Base-by-base conservation (phyloP, 2,113 vertebrate genomes). In the Clarias gariepinus region DNA sequence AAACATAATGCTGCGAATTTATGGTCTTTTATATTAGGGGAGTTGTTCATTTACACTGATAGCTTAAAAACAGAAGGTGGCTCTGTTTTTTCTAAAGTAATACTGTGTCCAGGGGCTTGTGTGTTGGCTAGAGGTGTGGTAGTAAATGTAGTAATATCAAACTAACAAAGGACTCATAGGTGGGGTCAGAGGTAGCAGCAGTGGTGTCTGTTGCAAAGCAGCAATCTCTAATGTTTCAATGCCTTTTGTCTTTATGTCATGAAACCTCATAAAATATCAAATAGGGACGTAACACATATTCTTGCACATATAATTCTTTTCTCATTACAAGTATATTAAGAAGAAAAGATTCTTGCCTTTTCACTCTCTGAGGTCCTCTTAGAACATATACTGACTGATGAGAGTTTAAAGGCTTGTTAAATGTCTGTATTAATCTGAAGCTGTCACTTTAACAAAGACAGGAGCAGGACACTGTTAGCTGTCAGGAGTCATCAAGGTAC, bases 371-470 rank as follows among this genome's bases (percentile, higher is more conserved):
- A 83, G 57, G 28, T 78, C 69, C 87, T 85, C 53, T 89, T 41
- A 71, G 76, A 21, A 55, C 83, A 28, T 57, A 57, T 66, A 58
- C 71, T 91, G 91, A 93, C 93, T 92, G 90, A 93, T 89, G 90
- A 91, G 92, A 77, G 89, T 89, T 91, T 92, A 91, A 93, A 89
- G 92, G 89, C 91, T 89, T 89, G 92, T 92, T 95, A 93, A 95
- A 95, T 93, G 86, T 95, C 93, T 91, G 90, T 91, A 94, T 95
- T 94, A 95, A 95, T 95, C 93, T 95, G 92, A 88, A 58, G 87
- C 71, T 94, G 94, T 93, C 94, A 95, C 89, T 80, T 84, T 86
- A 91, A 94, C 93, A 94, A 93, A 92, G 93, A 94, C 88, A 76
- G 92, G 92, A 92, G 94, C 91, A 87, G 89, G 92, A 92, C 93